Evolutionary conservation across 2,888 invertebrate species (phyloP).

Genomic region (Xestobium rufovillosum): DNA sequence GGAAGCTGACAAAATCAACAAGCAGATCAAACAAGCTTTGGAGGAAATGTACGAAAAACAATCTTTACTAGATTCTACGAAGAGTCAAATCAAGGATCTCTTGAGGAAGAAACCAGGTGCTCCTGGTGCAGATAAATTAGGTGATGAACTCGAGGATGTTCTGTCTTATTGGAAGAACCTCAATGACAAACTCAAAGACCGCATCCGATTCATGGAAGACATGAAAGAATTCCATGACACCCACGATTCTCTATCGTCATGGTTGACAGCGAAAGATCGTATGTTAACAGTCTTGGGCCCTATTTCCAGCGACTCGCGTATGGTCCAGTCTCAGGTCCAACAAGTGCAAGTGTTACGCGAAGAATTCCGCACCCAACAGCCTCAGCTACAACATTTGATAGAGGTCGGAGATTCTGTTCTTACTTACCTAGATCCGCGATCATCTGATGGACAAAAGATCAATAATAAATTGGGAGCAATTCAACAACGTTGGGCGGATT

Average conservation of each 20-base stretch:
- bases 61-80: conserved; percentile 80
- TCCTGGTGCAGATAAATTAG: conserved; percentile 74
- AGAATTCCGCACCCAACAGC: conserved; percentile 89
- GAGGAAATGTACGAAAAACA: conserved; percentile 94
- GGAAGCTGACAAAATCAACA: conserved; percentile 83
- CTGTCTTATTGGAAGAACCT: conserved; percentile 79
- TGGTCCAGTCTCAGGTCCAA: conserved; percentile 93
- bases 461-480: conserved; percentile 65
- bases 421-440: conserved; percentile 47
- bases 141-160: conserved; percentile 76
- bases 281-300: conserved; percentile 95
- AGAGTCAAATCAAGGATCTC: conserved; percentile 81
- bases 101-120: conserved; percentile 78
- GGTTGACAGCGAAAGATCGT: conserved; percentile 88
- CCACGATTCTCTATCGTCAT: conserved; percentile 73
- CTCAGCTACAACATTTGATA: conserved; percentile 77
- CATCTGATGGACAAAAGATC: conserved; percentile 58
- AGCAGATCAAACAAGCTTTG: conserved; percentile 70
- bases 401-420: conserved; percentile 73
- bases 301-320: conserved; percentile 89
- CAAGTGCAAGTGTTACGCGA: conserved; percentile 92
- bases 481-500: conserved; percentile 72
- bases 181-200: conserved; percentile 69
- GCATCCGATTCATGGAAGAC: conserved; percentile 71
- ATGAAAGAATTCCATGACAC: conserved; percentile 89